Evolutionary conservation across 1,140 invertebrate genomes (phyloP).

Genomic region (Eciton burchellii): DNA sequence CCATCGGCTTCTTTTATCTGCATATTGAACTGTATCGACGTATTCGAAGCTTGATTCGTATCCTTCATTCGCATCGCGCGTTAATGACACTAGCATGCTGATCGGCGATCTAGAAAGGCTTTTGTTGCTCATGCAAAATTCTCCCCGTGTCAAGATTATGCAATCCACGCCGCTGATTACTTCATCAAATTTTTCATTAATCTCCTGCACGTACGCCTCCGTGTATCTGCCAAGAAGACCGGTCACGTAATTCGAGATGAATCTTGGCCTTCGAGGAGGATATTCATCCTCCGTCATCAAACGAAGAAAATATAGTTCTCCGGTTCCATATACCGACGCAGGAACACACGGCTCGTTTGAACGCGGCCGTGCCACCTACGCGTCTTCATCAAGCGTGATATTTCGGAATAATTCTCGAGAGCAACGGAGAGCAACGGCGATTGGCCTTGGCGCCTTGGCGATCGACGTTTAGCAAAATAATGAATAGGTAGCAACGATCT

Average conservation of each 20-base stretch:
- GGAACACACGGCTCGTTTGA: background rate
- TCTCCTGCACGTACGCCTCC: background rate
- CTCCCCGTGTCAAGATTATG: no score
- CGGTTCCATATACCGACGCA: background rate
- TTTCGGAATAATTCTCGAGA: slow-evolving; percentile 74
- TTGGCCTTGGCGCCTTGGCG: slow-evolving; percentile 76
- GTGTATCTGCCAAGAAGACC: background rate
- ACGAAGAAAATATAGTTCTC: slow-evolving; percentile 11
- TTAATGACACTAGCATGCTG: no score
- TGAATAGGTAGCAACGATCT: slow-evolving; percentile 78
- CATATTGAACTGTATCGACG: background rate
- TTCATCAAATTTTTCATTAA: background rate
- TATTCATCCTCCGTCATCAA: background rate
- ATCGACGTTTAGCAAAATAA: slow-evolving; percentile 79
- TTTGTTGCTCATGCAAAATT: no score
- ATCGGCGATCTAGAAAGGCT: no score
- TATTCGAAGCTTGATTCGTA: background rate
- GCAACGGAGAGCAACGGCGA: slow-evolving; percentile 33
- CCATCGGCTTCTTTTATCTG: background rate
- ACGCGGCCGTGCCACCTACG: slow-evolving; percentile 58
- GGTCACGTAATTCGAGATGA: background rate
- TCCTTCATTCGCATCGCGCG: background rate
- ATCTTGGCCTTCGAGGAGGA: background rate
- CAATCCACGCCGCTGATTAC: no score
- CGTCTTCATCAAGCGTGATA: slow-evolving; percentile 62